Evolutionary conservation across 1,140 invertebrate species (phyloP).

Genomic region (Pseudomyrmex gracilis): DNA sequence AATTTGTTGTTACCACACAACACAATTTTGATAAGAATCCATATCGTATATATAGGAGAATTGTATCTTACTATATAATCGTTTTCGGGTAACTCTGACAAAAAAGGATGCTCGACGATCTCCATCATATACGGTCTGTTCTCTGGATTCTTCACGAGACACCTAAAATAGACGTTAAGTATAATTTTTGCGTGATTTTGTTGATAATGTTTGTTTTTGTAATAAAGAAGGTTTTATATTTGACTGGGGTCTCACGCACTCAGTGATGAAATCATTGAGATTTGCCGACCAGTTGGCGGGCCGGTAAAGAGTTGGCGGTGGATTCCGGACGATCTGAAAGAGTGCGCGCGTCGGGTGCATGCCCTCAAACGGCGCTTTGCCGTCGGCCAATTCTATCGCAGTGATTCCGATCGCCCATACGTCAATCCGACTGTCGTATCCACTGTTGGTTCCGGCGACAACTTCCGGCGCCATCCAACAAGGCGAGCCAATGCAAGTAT

Average conservation of each 20-base stretch:
- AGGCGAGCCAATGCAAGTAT: constrained; percentile 93
- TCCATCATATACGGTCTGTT: constrained; percentile 94
- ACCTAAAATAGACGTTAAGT: constrained; percentile 87
- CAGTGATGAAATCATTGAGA: constrained; percentile 93
- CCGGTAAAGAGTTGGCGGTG: constrained; percentile 91
- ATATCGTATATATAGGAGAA: neutral
- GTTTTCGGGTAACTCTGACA: constrained; percentile 90
- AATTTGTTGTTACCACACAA: neutral
- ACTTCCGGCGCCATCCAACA: constrained; percentile 97
- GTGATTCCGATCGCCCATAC: constrained; percentile 97
- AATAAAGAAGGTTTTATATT: constrained; percentile 30
- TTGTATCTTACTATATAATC: constrained; percentile 89
- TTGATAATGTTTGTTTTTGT: neutral
- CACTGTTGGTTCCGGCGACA: constrained; percentile 82
- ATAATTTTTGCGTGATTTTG: neutral
- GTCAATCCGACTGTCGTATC: constrained; percentile 92
- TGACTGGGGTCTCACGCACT: constrained; percentile 86
- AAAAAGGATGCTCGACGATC: constrained; percentile 95
- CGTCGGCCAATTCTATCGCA: constrained; percentile 96
- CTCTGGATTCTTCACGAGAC: constrained; percentile 96
- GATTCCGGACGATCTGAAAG: constrained; percentile 95
- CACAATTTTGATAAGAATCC: neutral
- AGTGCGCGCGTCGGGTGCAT: constrained; percentile 95
- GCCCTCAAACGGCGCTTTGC: constrained; percentile 92
- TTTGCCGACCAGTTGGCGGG: constrained; percentile 92